Evolutionary conservation across 2,113 vertebrate species (phyloP).

Genomic region (Bungarus multicinctus): DNA sequence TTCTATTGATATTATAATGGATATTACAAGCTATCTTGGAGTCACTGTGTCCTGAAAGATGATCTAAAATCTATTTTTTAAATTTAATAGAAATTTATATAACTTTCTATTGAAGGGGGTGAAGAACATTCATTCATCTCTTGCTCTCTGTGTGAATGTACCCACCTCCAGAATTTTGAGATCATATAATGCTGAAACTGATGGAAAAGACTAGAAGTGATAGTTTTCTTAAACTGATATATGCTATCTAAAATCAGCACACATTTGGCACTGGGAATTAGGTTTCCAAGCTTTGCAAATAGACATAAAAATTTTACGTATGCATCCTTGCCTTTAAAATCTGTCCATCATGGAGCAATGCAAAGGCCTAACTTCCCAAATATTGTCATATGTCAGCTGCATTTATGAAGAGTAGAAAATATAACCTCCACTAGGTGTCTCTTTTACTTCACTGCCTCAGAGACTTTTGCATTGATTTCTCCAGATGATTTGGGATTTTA

Average conservation of each 20-base stretch:
- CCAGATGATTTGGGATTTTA: not conserved
- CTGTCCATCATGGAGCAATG: not conserved
- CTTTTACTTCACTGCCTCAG: not conserved
- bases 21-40: not conserved
- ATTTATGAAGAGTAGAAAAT: not conserved
- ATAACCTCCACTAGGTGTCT: conserved; percentile 5
- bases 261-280: not conserved
- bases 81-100: not conserved
- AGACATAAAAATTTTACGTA: not conserved
- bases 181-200: not conserved
- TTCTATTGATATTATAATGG: not conserved
- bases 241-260: not conserved
- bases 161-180: not conserved
- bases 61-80: not conserved
- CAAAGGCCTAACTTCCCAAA: too few relatives aligned
- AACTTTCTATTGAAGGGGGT: not conserved
- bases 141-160: too few relatives aligned
- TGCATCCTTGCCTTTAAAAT: not conserved
- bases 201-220: not conserved
- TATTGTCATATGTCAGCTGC: not conserved
- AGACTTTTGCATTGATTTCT: not conserved
- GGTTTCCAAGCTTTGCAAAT: not conserved
- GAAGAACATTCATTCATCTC: not conserved
- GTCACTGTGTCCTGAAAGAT: not conserved
- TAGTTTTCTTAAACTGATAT: not conserved